Conservation (phyloP, 1,140 invertebrate species). For the Tetramorium simillimum region DNA sequence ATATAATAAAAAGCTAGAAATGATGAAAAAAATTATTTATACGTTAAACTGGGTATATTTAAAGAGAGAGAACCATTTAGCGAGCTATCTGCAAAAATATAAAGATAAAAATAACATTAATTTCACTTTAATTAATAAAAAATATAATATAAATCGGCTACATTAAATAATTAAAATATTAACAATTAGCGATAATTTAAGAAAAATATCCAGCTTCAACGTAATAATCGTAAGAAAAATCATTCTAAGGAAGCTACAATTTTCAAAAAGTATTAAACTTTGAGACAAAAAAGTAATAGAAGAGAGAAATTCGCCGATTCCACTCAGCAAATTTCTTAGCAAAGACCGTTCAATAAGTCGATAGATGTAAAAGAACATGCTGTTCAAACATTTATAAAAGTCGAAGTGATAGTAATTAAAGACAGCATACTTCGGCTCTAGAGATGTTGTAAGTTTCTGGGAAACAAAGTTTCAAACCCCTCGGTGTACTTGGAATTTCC, state of each 20-base stretch:
- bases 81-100: neutral
- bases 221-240: neutral
- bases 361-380: conserved; percentile 13
- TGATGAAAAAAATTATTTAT: neutral
- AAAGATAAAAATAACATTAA: neutral
- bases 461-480: conserved; percentile 47
- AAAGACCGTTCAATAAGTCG: conserved; percentile 26
- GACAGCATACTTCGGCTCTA: conserved; percentile 28
- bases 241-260: neutral
- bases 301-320: neutral
- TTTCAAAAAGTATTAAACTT: neutral
- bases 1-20: neutral
- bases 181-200: neutral
- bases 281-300: neutral
- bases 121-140: neutral
- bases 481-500: conserved; percentile 53
- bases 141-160: neutral
- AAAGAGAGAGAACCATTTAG: neutral
- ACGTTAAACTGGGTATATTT: neutral
- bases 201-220: neutral
- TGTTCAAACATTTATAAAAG: conserved; percentile 54
- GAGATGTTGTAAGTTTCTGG: conserved; percentile 32
- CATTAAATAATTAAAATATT: neutral
- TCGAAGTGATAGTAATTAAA: conserved; percentile 55
- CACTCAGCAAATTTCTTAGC: neutral